A percentile compares a stretch with the other conserved stretches of the same genome.
Conservation (phyloP, 2,888 invertebrate species). For the Hecatera dysodea region DNA sequence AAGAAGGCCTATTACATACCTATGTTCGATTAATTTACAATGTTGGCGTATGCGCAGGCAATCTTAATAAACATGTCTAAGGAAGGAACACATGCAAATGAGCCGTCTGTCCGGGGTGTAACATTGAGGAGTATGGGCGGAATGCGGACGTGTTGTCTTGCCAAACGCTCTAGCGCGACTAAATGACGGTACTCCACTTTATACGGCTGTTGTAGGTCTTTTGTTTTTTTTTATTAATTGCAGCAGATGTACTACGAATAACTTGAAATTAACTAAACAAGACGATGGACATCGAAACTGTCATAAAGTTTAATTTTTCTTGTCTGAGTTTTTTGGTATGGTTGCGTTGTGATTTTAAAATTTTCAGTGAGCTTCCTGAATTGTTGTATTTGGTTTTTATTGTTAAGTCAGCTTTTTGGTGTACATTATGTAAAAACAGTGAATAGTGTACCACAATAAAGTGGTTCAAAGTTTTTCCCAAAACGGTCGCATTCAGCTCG, state of each 20-base stretch:
- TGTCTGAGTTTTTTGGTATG: too few relatives aligned
- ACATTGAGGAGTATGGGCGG: conserved; percentile 17
- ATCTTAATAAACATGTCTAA: conserved; percentile 41
- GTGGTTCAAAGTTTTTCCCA: conserved; percentile 29
- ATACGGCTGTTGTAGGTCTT: conserved; percentile 1
- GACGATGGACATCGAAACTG: too few relatives aligned
- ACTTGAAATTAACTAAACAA: too few relatives aligned
- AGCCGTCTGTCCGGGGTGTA: conserved; percentile 53
- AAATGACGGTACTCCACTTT: conserved; percentile 18
- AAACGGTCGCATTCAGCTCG: conserved; percentile 29
- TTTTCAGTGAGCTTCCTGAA: too few relatives aligned
- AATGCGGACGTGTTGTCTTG: conserved; percentile 53
- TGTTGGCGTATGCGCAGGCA: conserved; percentile 38
- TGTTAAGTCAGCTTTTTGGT: too few relatives aligned
- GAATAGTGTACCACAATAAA: too few relatives aligned
- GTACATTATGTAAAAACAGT: too few relatives aligned
- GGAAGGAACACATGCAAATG: conserved; percentile 53
- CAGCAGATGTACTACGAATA: too few relatives aligned
- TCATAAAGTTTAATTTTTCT: too few relatives aligned
- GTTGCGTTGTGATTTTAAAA: too few relatives aligned
- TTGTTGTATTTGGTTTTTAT: too few relatives aligned
- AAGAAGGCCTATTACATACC: neutral
- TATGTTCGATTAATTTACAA: neutral
- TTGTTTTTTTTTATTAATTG: conserved; percentile 5
- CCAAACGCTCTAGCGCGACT: conserved; percentile 36